Evolutionary conservation across 2,797 vertebrate genomes (phyloP), one percentile per base, ranked within the genome.

Genomic region (Jordanella pulchra): DNA sequence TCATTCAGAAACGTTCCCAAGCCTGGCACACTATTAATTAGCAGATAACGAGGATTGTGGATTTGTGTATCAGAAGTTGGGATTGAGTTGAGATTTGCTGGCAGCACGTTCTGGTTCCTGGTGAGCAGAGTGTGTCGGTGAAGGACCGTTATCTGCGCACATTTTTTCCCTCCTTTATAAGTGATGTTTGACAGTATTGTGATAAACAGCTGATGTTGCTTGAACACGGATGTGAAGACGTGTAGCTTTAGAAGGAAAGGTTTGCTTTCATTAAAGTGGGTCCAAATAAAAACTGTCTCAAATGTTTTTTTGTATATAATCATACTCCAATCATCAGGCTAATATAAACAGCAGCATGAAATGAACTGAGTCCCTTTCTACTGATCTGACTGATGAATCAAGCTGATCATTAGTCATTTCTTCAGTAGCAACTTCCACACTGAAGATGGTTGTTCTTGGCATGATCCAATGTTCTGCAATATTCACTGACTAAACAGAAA

Each of bases 11-110:
- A 44, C 5, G 7, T 7, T 56, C 25, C 35, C n/a, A 27, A 73
- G 53, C 77, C 14, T 51, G 25, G 58, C 6, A 39, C 58, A 23
- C 65, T 78, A 73, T 77, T 81, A 81, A 76, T 79, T 72, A 75
- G 65, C 47, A 77, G 72, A 81, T 71, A 81, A 77, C 30, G n/a
- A 60, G 69, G 69, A 54, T 45, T 54, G 63, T 70, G 56, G 0
- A 0, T 75, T 45, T 23, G 14, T 27, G 53, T 56, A 25, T 56
- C 35, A 25, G 25, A 25, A 42, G 35, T 12, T 39, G 76, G n/a
- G 55, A 15, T n/a, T 64, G 50, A 28, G 17, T 18, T 77, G 21
- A 67, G 13, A 54, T 72, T 71, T 25, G 28, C 51, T 44, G 63
- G 42, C 42, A n/a, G 50, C 50, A 51, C 21, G 5, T 51, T 51